Evolutionary conservation across 2,113 vertebrate genomes (phyloP).

Genomic region (Notothenia rossii): DNA sequence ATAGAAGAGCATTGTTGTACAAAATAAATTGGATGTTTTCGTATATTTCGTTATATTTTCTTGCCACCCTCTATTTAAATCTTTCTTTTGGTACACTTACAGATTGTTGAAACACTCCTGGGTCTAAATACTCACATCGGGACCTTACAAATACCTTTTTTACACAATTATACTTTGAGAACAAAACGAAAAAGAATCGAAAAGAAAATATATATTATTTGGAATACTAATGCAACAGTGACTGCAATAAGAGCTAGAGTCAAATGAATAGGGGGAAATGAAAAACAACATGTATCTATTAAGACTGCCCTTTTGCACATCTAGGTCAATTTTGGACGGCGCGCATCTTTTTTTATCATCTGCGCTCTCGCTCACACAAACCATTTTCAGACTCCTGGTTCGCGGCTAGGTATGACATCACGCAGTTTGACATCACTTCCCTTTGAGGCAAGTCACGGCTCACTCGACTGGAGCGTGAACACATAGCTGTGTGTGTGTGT

Average conservation of each 20-base stretch:
- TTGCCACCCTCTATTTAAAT: neutral
- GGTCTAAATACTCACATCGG: neutral
- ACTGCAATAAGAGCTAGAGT: neutral
- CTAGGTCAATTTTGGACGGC: slow-evolving; percentile 49
- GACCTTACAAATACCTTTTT: neutral
- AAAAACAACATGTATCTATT: slow-evolving; percentile 10
- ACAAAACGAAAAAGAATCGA: neutral
- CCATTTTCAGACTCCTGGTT: slow-evolving; percentile 56
- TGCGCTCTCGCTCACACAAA: slow-evolving; percentile 56
- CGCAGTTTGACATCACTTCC: slow-evolving; percentile 77
- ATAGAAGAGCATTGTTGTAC: neutral
- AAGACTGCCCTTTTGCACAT: slow-evolving; percentile 55
- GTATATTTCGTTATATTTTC: neutral
- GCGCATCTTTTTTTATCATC: slow-evolving; percentile 46
- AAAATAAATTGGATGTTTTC: neutral
- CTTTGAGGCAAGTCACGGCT: slow-evolving; percentile 75
- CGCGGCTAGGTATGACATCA: slow-evolving; percentile 68
- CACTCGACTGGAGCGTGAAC: slow-evolving; percentile 68
- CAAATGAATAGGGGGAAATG: neutral
- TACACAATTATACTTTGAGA: neutral
- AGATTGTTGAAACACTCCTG: neutral
- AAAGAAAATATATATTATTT: neutral
- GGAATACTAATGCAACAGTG: neutral
- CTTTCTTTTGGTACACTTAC: neutral
- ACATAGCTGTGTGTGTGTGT: slow-evolving; percentile 60